These are phyloP conservation scores for Orthosia gracilis DNA, from an alignment of 2,888 invertebrate species.

Conservation along the genomic window DNA sequence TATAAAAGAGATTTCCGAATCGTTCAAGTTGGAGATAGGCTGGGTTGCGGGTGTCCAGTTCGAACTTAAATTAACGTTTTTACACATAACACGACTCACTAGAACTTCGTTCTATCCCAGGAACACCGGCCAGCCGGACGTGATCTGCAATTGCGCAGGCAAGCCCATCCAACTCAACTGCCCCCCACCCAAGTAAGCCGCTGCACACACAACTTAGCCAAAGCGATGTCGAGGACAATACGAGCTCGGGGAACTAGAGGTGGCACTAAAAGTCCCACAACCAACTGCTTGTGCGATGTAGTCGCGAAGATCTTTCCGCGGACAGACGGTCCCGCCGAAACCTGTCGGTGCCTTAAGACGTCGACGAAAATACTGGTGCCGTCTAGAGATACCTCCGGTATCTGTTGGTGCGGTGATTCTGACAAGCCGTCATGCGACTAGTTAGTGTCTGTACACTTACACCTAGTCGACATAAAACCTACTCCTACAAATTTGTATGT, in stretches of 20 bases:
- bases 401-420: slow-evolving; percentile 1
- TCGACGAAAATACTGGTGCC: background rate
- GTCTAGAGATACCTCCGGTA: background rate
- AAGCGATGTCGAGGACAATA: background rate
- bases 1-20: too few relatives aligned
- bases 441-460: slow-evolving; percentile 6
- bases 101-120: slow-evolving; percentile 1
- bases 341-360: background rate
- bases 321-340: background rate
- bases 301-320: background rate
- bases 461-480: background rate
- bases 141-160: background rate
- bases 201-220: slow-evolving; percentile 1
- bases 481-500: background rate
- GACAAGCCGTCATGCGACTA: background rate
- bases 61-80: too few relatives aligned
- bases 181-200: background rate
- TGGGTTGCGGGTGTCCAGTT: too few relatives aligned
- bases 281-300: background rate
- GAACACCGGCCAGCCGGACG: background rate
- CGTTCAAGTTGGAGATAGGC: too few relatives aligned
- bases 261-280: background rate
- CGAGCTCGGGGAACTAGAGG: too few relatives aligned
- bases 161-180: background rate
- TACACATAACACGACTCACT: background rate